A percentile compares a stretch with the other conserved stretches of the same genome.
Conservation (phyloP, 2,113 vertebrate genomes). For the Rhadina sibilatrix region DNA sequence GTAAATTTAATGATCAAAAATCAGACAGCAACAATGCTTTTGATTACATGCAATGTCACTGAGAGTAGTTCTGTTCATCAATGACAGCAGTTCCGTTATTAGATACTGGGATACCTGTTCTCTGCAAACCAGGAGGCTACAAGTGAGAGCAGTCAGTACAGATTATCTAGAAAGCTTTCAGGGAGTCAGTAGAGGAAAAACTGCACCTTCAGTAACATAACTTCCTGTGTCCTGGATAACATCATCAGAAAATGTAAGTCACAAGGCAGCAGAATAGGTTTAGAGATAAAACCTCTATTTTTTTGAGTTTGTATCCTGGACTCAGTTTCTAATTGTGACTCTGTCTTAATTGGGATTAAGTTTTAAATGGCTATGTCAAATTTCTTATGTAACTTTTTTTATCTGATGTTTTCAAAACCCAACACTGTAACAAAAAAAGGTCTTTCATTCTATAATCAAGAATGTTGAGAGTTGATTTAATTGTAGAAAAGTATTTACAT, state of each 20-base stretch:
- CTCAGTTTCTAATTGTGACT: background rate
- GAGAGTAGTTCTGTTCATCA: background rate
- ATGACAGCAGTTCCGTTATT: background rate
- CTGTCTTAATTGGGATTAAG: background rate
- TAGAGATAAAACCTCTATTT: background rate
- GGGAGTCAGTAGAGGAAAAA: background rate
- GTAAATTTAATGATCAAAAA: background rate
- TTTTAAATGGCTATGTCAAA: background rate
- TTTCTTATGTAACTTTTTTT: background rate
- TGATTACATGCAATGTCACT: background rate
- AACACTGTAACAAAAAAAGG: background rate
- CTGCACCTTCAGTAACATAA: background rate
- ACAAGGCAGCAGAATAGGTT: background rate
- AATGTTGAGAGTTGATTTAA: background rate
- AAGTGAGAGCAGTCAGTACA: background rate
- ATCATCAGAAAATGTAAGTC: background rate
- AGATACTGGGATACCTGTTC: background rate
- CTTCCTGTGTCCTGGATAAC: background rate
- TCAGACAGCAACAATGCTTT: background rate
- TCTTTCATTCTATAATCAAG: background rate
- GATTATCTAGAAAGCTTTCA: background rate
- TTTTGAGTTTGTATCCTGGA: background rate
- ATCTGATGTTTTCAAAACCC: background rate
- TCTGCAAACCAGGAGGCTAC: background rate
- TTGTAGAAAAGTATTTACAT: background rate